Evolutionary conservation across 1,140 invertebrate genomes (phyloP), one percentile per base, ranked within the genome.

Genomic region (Neotoxoptera formosana): DNA sequence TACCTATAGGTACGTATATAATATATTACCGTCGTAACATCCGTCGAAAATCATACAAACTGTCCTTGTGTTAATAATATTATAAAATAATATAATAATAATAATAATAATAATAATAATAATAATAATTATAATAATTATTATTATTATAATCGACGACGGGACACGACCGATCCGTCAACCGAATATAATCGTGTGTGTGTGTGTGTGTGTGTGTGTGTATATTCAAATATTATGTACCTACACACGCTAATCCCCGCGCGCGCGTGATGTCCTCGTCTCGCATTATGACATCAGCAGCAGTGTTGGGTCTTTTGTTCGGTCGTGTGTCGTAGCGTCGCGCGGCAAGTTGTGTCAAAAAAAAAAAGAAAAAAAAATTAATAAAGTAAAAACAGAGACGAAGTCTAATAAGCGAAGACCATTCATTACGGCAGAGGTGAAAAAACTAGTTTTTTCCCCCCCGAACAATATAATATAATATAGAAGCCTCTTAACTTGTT

Each of bases 401-500:
- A 67, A 91, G 90, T 91, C 90, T 76, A 91, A 91, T 76, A 91
- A 83, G 83, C 83, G 60, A 92, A 81, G 17, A 84, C 91, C 91
- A 47, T 76, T 92, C 76, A 83, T 92, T 83, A 84, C 91, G 91
- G 60, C 14, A n/a, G 90, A 91, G 90, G 90, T 91, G 90, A 91
- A 67, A 91, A 91, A 91, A 92, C 91, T 83, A 92, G 91, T 92
- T 92, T 76, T 92, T 76, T 83, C 76, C 67, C 91, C 91, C 48
- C 91, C 41, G 41, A 84, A 84, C n/a, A n/a, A n/a, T n/a, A n/a
- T n/a, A n/a, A n/a, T n/a, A n/a, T n/a, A n/a, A n/a, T n/a, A n/a
- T 53, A 53, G 91, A 93, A 93, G 91, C 91, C 91, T 93, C 91
- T 93, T 93, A 93, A 93, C 91, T 93, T 86, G 91, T 93, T 93